Percentiles rank a stretch among this genome's conserved stretches.
Evolutionary conservation across 1,140 invertebrate species (phyloP).

Genomic region (Drosophila willistoni): DNA sequence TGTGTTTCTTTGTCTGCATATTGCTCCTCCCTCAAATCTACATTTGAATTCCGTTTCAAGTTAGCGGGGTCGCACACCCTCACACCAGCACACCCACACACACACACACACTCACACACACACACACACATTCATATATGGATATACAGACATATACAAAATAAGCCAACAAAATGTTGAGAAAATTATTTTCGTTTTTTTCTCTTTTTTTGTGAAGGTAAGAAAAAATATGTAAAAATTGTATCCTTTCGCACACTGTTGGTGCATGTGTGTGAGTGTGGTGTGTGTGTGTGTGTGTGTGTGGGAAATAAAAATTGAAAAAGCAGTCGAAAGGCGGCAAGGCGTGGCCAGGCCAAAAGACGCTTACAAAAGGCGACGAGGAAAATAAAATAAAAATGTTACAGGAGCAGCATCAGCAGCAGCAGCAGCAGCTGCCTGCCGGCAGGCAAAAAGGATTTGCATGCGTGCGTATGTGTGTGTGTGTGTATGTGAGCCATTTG

Average conservation of each 20-base stretch:
- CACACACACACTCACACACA: conserved; percentile 24
- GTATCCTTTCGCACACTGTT: conserved; percentile 16
- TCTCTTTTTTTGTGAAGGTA: conserved; percentile 59
- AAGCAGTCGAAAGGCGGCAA: conserved; percentile 47
- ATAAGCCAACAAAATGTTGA: conserved; percentile 24
- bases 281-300: conserved; percentile 19
- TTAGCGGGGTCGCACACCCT: conserved; percentile 32
- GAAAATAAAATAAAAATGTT: conserved; percentile 77
- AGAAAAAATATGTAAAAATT: conserved; percentile 22
- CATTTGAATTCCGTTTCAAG: conserved; percentile 25
- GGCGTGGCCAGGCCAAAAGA: conserved; percentile 60
- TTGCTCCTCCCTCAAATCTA: conserved; percentile 19
- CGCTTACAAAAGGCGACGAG: conserved; percentile 71
- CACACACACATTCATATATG: conserved; percentile 19
- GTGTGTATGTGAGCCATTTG: conserved; percentile 44
- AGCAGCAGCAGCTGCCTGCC: conserved; percentile 58
- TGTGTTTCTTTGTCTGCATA: conserved; percentile 17
- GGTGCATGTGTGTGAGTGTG: conserved; percentile 2
- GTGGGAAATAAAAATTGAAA: conserved; percentile 62
- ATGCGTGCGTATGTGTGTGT: conserved; percentile 55
- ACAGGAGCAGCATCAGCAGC: conserved; percentile 30
- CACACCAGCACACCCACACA: conserved; percentile 21
- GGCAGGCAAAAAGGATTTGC: conserved; percentile 76
- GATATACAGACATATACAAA: conserved; percentile 20
- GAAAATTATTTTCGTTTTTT: conserved; percentile 54